A percentile compares a stretch with the other conserved stretches of the same genome.
Evolutionary conservation across 2,888 invertebrate species (phyloP).

Genomic region (Eudasyphora cyanicolor): DNA sequence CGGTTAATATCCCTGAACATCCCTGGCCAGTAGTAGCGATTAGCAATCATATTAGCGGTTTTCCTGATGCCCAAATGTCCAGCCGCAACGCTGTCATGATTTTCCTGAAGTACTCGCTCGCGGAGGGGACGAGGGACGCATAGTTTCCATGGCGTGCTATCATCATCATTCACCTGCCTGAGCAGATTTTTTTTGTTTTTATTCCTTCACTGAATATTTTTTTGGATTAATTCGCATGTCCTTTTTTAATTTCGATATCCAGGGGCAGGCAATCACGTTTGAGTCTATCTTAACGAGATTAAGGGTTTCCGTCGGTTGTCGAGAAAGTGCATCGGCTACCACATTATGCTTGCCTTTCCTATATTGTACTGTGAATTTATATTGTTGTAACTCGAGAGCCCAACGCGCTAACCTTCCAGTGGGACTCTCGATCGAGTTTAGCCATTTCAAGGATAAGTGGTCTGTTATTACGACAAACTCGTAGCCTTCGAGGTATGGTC

Average conservation of each 20-base stretch:
- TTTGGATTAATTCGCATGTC: not conserved
- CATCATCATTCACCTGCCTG: not conserved
- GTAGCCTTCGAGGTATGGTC: slow-evolving; percentile 1
- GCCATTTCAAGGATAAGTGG: no score
- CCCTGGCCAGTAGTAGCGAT: no score
- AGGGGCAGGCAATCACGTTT: not conserved
- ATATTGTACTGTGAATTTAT: not conserved
- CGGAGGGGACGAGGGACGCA: not conserved
- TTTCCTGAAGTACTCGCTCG: not conserved
- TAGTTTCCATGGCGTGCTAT: not conserved
- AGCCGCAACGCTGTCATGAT: not conserved
- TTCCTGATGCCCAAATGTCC: no score
- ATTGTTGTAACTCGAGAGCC: no score
- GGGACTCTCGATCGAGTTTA: not conserved
- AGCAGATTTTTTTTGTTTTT: not conserved
- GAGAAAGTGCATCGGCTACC: not conserved
- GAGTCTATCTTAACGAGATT: no score
- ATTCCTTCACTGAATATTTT: not conserved
- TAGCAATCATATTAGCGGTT: no score
- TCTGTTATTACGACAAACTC: not conserved
- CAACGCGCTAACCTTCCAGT: not conserved
- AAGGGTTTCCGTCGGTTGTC: not conserved
- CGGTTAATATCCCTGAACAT: not conserved
- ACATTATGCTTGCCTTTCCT: not conserved
- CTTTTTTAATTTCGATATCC: not conserved